Base-by-base conservation (phyloP, 2,113 vertebrate genomes). In the Recurvirostra avosetta region DNA sequence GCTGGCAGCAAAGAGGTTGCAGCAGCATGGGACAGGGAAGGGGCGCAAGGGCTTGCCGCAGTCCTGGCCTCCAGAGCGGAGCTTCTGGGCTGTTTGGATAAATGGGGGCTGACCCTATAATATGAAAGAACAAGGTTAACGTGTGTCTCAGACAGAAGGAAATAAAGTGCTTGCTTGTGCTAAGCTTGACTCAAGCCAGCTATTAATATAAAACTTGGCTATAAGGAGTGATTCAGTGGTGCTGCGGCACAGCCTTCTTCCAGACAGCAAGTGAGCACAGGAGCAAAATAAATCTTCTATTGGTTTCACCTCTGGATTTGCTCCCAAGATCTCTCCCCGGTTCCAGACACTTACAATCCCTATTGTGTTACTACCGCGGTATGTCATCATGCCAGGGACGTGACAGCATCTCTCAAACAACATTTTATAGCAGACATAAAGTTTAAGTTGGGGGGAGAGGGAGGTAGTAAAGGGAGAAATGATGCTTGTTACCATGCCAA, bases 271-370 rank as follows among this genome's bases (percentile, higher is more conserved):
- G 74, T 3, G 4, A 91, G 80, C 75, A 72, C 2, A 3, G 63
- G 70, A 81, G 47, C 68, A 71, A 80, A 76, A 93, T 91, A 91
- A 72, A 81, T 93, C 84, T 93, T 76, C 70, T 53, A 50, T 47
- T 81, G 84, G 88, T 73, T 93, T 95, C 91, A 91, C 74, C 84
- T 81, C 84, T 72, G 74, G 70, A 85, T 82, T 86, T 91, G 71
- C 40, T 92, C 86, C 80, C 3, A 2, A 91, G 70, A 81, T 88
- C 87, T 76, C 63, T 95, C 59, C 27, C 52, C 38, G 4, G 4
- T 43, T 81, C 85, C 84, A 77, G 70, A 77, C 47, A 56, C 70
- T 85, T 81, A 76, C 23, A 77, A 72, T 79, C 92, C 80, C 80
- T 78, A 70, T 77, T 90, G 71, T 78, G 61, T 82, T 73, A 74